phyloP scores from a whole-genome alignment of 1,140 invertebrate species.

The Magallana gigas region DNA sequence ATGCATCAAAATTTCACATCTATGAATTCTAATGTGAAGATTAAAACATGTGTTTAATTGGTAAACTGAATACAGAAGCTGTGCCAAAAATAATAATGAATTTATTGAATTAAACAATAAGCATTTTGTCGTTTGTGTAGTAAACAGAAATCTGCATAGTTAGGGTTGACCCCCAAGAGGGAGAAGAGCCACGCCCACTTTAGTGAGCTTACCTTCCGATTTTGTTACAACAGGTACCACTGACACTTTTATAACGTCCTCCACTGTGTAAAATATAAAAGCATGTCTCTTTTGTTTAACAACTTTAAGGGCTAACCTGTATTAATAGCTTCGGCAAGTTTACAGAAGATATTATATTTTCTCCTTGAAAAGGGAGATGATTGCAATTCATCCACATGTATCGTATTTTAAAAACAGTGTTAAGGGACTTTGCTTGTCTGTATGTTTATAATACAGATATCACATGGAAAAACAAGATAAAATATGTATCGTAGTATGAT shows the following conservation, averaged over 20 bases:
- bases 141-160: slow-evolving; percentile 21
- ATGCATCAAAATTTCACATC: too few relatives aligned
- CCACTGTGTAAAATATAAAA: slow-evolving; percentile 40
- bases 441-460: background rate
- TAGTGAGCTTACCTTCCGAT: slow-evolving; percentile 28
- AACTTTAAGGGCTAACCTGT: background rate
- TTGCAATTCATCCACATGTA: background rate
- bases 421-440: background rate
- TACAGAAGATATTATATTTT: background rate
- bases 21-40: background rate
- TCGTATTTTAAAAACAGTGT: too few relatives aligned
- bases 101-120: background rate
- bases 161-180: slow-evolving; percentile 13
- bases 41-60: background rate
- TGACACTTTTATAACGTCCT: slow-evolving; percentile 39
- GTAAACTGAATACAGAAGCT: background rate
- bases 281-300: background rate
- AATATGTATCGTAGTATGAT: too few relatives aligned
- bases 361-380: background rate
- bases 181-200: slow-evolving; percentile 13
- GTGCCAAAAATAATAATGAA: background rate
- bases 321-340: background rate
- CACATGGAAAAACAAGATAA: too few relatives aligned
- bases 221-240: slow-evolving; percentile 16
- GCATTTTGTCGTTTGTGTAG: background rate